Percentiles rank a stretch among this genome's conserved stretches.
These are phyloP conservation scores for Numenius arquata DNA, from an alignment of 2,113 vertebrate species.

Conservation along the genomic window DNA sequence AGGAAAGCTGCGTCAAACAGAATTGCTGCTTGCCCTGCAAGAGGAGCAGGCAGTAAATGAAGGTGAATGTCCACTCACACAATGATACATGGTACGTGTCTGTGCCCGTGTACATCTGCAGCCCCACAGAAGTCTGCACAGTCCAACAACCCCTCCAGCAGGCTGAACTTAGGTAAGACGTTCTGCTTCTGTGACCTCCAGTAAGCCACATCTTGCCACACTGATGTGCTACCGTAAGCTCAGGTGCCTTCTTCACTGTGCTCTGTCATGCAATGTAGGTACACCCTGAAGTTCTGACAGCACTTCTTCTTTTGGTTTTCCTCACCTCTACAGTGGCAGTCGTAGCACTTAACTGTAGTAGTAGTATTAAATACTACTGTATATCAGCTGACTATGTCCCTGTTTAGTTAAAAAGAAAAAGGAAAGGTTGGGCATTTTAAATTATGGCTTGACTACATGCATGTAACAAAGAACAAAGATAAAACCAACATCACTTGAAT, in stretches of 20 bases:
- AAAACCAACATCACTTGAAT: background rate
- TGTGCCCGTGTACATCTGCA: background rate
- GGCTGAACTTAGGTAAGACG: background rate
- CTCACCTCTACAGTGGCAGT: background rate
- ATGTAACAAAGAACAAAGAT: background rate
- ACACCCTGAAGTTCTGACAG: background rate
- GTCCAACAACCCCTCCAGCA: background rate
- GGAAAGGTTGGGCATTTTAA: background rate
- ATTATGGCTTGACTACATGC: background rate
- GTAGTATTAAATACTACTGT: background rate
- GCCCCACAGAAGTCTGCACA: background rate
- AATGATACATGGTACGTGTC: fast-evolving
- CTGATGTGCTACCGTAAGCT: background rate
- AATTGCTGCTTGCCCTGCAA: background rate
- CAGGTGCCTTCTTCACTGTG: background rate
- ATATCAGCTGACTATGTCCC: background rate
- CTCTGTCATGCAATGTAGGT: background rate
- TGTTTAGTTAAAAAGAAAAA: background rate
- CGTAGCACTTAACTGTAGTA: background rate
- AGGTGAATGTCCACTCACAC: background rate
- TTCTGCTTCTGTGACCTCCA: background rate
- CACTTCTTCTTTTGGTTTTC: background rate
- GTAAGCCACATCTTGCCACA: background rate
- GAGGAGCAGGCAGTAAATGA: background rate
- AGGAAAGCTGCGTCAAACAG: background rate